Evolutionary conservation across 1,140 invertebrate species (phyloP), one percentile per base, ranked within the genome.

Genomic region (Heliconius nattereri): DNA sequence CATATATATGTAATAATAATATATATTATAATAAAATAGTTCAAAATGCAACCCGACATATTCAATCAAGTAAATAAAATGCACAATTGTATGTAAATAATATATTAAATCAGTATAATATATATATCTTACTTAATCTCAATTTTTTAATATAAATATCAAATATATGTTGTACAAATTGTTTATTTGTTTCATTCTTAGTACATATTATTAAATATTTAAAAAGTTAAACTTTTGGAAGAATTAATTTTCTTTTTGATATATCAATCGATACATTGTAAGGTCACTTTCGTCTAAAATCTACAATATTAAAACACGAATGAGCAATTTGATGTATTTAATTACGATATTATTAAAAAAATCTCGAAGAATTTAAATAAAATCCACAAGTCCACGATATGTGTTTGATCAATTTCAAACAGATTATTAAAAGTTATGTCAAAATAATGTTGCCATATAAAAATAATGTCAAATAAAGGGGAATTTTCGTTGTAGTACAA

Each of bases 401-500:
- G 82, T 83, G 52, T 72, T 76, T 78, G 29, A 71, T 20, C 19
- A 20, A 16, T 2, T 66, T 26, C 26, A 29, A 72, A 72, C 35
- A 72, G 35, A 23, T n/a, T 19, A 8, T 71, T 20, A 35, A 71
- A 26, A 71, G 7, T 57, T 57, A 60, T 9, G 54, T 71, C 70
- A 71, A 71, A 45, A 77, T 7, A 74, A 54, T 71, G 54, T 71
- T 78, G 66, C 52, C 45, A 71, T 52, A 71, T 37, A 73, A 52
- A 60, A 26, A 26, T 66, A 82, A 83, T 79, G 78, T 81, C 79
- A 84, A 81, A 72, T 78, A 73, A 71, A 80, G 66, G 80, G 79
- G 20, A 57, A 80, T 40, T 77, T 73, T 84, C 89, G 91, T 92
- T 92, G 90, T 88, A 86, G 89, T 87, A 90, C 84, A 88, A 90